These are phyloP conservation scores for Myotis yumanensis DNA, from an alignment of 2,113 vertebrate genomes.

Conservation along the genomic window DNA sequence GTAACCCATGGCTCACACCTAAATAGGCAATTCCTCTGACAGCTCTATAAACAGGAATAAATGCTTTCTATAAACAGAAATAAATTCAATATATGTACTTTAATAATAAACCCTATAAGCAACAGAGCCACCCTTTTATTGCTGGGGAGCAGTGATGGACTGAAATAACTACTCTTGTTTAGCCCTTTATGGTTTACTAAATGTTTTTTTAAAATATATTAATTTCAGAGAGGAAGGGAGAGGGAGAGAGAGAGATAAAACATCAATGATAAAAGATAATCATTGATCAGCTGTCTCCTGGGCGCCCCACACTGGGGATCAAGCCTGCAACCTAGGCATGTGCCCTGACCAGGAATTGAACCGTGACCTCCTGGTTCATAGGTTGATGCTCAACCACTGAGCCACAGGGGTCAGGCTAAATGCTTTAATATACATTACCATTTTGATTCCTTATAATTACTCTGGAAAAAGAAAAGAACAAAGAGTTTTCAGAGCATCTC, in stretches of 20 bases:
- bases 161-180: background rate
- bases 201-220: background rate
- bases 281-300: too few species aligned
- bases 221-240: too few species aligned
- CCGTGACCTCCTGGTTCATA: too few species aligned
- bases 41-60: slow-evolving; percentile 5
- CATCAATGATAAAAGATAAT: too few species aligned
- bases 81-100: background rate
- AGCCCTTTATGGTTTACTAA: background rate
- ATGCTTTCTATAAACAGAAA: slow-evolving; percentile 20
- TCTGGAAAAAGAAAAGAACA: background rate
- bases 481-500: background rate
- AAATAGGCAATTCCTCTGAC: background rate
- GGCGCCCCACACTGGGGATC: too few species aligned
- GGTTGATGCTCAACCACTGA: too few species aligned
- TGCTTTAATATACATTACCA: background rate
- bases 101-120: background rate
- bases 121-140: background rate
- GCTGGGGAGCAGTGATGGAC: background rate
- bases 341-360: too few species aligned
- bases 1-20: background rate
- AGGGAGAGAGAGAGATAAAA: too few species aligned
- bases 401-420: background rate
- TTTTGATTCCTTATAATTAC: slow-evolving; percentile 14
- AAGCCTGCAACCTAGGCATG: too few species aligned